Evolutionary conservation across 1,140 invertebrate genomes (phyloP).

Genomic region (Drosophila sechellia): DNA sequence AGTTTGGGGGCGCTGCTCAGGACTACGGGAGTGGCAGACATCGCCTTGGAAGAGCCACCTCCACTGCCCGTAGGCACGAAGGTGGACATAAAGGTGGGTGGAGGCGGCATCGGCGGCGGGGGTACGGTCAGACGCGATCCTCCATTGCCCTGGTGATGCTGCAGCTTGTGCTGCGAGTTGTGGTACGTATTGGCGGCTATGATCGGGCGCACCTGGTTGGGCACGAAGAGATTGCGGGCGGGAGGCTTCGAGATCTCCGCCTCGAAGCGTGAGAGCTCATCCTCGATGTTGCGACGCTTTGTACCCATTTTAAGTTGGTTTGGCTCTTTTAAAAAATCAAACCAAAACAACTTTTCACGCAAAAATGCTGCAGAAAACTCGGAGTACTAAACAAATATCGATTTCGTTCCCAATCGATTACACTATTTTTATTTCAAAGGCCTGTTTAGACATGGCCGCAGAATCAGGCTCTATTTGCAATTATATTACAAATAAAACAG

Average conservation of each 20-base stretch:
- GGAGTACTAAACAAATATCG: neutral
- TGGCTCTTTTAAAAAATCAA: constrained; percentile 1
- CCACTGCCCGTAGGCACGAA: constrained; percentile 85
- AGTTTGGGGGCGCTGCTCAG: constrained; percentile 88
- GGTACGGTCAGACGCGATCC: constrained; percentile 84
- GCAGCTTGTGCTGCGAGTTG: constrained; percentile 88
- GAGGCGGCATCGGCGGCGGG: constrained; percentile 86
- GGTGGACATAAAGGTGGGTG: constrained; percentile 81
- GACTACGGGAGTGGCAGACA: constrained; percentile 86
- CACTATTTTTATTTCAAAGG: neutral
- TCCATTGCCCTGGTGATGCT: constrained; percentile 84
- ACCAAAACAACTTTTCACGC: constrained; percentile 48
- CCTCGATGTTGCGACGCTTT: constrained; percentile 88
- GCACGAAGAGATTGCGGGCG: constrained; percentile 83
- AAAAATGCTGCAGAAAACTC: constrained; percentile 25
- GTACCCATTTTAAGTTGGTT: constrained; percentile 63
- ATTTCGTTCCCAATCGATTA: neutral
- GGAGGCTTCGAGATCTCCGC: constrained; percentile 90
- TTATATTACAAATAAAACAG: too few species aligned
- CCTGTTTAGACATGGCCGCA: neutral
- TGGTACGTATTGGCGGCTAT: constrained; percentile 89
- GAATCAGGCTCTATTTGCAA: too few species aligned
- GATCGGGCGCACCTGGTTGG: constrained; percentile 87
- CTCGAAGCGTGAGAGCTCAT: constrained; percentile 94
- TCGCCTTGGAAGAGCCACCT: constrained; percentile 38